Evolutionary conservation across 2,797 vertebrate genomes (phyloP), one percentile per base, ranked within the genome.

Genomic region (Takifugu ocellatus): DNA sequence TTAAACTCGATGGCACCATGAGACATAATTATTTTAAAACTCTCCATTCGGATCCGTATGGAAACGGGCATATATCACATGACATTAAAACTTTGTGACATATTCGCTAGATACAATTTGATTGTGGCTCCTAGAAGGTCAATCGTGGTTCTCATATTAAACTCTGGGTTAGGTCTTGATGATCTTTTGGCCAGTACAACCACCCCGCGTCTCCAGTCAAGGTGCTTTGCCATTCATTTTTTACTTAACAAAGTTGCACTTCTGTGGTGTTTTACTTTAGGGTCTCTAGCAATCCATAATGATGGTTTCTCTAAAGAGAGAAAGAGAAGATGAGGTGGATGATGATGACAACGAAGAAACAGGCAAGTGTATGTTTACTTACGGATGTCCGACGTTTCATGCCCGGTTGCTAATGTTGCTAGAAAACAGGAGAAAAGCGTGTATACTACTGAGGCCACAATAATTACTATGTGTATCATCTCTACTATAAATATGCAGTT

Each of bases 221-320:
- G 11, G 45, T 29, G 25, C 46, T 50, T 12, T 59, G 52, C n/a
- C 72, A 77, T 72, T 84, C 70, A 79, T 61, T 24, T 43, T 1
- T 3, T 8, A 26, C 47, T 51, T 43, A 49, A 67, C 52, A 33
- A 33, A 33, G 33, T 69, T 46, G 26, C 25, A 1, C n/a, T 0
- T 1, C 54, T 0, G 3, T n/a, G 31, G 51, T 15, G 25, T 61
- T 48, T 60, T 36, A 15, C 15, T 5, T 50, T 11, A 51, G 27
- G 0, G 21, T 11, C 1, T 0, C 2, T 58, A n/a, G 16, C 0
- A 16, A 6, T 46, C 6, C 1, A 52, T 36, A 21, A 58, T 12
- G n/a, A 92, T 90, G 83, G 65, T 86, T 50, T 88, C 84, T 49
- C 14, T 91, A 17, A 93, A 92, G 70, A 78, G 92, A 29, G 89